A percentile compares a stretch with the other conserved stretches of the same genome.
Evolutionary conservation across 2,888 invertebrate species (phyloP).

Genomic region (Ennomos quercinarius): DNA sequence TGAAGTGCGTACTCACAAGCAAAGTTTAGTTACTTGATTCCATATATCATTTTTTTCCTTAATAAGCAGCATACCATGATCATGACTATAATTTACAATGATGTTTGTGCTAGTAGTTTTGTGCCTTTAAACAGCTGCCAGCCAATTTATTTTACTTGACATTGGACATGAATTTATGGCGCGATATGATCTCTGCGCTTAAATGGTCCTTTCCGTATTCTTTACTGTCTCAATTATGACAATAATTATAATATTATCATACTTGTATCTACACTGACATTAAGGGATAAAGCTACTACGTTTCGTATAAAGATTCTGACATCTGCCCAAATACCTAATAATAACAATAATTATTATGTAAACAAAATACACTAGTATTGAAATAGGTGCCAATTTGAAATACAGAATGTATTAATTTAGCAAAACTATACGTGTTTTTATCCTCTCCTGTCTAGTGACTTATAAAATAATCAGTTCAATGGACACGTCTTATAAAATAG

Average conservation of each 20-base stretch:
- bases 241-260: no score
- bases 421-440: no score
- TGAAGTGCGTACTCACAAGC: background rate
- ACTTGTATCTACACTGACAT: no score
- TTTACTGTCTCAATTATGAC: constrained; percentile 34
- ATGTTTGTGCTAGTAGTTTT: constrained; percentile 24
- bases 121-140: constrained; percentile 1
- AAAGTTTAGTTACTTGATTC: constrained; percentile 2
- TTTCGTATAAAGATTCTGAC: no score
- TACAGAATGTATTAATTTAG: no score
- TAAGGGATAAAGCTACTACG: no score
- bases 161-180: constrained; percentile 3
- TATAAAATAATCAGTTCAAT: constrained; percentile 24
- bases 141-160: constrained; percentile 9
- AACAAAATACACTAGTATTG: no score
- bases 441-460: constrained; percentile 25
- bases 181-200: constrained; percentile 16
- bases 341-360: no score
- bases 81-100: constrained; percentile 5
- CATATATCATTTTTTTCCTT: constrained; percentile 6
- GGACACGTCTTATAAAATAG: constrained; percentile 42
- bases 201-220: constrained; percentile 16
- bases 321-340: no score
- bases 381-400: no score
- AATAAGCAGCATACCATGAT: constrained; percentile 3